Percentiles rank a stretch among this genome's conserved stretches.
Conservation (phyloP, 1,140 invertebrate species). For the Diploscapter pachys region DNA sequence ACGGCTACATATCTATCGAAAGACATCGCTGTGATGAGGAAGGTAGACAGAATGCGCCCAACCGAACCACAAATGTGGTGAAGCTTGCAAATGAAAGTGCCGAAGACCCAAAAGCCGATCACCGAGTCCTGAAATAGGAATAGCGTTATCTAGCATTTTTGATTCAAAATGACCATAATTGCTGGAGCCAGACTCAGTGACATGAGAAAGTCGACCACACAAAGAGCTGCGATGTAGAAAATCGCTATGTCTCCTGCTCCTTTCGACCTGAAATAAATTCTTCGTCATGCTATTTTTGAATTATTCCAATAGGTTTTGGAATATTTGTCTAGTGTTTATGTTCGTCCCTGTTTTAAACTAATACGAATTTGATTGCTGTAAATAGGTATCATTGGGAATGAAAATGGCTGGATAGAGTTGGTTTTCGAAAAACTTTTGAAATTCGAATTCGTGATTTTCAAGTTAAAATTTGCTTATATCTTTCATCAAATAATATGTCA, state of each 20-base stretch:
- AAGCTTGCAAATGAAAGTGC: slow-evolving; percentile 51
- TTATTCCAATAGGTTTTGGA: too few relatives aligned
- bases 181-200: slow-evolving; percentile 53
- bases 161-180: slow-evolving; percentile 43
- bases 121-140: slow-evolving; percentile 48
- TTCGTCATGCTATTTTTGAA: too few relatives aligned
- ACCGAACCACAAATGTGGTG: slow-evolving; percentile 56
- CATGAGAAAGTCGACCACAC: slow-evolving; percentile 57
- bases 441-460: too few relatives aligned
- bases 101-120: slow-evolving; percentile 58
- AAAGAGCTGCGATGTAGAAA: slow-evolving; percentile 54
- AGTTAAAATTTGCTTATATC: too few relatives aligned
- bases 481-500: too few relatives aligned
- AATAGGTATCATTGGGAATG: not conserved
- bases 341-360: not conserved
- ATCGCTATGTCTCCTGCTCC: slow-evolving; percentile 50
- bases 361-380: not conserved
- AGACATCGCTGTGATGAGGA: slow-evolving; percentile 63
- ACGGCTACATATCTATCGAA: slow-evolving; percentile 63
- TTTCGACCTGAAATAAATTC: slow-evolving; percentile 13
- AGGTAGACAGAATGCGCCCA: slow-evolving; percentile 60
- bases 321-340: too few relatives aligned
- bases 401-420: not conserved
- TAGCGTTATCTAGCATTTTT: not conserved
- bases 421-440: too few relatives aligned